Conservation (phyloP, 2,888 invertebrate species). For the Acrocyrtus sp. region DNA sequence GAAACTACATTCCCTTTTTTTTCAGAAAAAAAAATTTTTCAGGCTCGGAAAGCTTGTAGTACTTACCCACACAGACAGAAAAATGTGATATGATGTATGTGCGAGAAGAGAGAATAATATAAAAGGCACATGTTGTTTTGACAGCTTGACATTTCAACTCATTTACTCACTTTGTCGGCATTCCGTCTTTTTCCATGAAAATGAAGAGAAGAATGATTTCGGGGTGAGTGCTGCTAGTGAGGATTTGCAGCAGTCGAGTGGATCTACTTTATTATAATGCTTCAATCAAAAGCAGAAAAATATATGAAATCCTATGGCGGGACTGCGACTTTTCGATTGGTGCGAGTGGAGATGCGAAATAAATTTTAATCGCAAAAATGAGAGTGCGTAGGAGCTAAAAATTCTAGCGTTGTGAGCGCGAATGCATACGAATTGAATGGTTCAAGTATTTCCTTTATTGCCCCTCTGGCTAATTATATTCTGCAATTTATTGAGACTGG, state of each 20-base stretch:
- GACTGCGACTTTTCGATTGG: no score
- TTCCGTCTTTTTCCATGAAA: slow-evolving; percentile 24
- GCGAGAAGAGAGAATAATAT: slow-evolving; percentile 36
- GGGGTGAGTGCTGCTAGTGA: no score
- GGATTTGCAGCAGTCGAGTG: not conserved
- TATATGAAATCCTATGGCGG: no score
- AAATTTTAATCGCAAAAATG: no score
- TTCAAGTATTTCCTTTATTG: no score
- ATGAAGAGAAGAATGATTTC: slow-evolving; percentile 4
- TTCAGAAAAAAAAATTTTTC: not conserved
- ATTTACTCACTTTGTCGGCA: slow-evolving; percentile 49
- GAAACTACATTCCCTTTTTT: no score
- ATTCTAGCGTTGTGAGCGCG: no score
- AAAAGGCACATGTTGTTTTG: slow-evolving; percentile 53
- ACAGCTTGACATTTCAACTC: slow-evolving; percentile 52
- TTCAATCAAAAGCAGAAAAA: not conserved
- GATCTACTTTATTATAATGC: not conserved
- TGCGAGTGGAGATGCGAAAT: no score
- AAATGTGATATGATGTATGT: not conserved
- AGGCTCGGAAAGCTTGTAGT: not conserved
- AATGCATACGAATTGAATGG: no score
- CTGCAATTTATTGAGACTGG: no score
- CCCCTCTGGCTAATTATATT: no score
- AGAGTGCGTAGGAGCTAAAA: no score
- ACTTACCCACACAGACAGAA: not conserved